A percentile compares a stretch with the other conserved stretches of the same genome.
Conservation (phyloP, 2,113 vertebrate species). For the Agelaius phoeniceus region DNA sequence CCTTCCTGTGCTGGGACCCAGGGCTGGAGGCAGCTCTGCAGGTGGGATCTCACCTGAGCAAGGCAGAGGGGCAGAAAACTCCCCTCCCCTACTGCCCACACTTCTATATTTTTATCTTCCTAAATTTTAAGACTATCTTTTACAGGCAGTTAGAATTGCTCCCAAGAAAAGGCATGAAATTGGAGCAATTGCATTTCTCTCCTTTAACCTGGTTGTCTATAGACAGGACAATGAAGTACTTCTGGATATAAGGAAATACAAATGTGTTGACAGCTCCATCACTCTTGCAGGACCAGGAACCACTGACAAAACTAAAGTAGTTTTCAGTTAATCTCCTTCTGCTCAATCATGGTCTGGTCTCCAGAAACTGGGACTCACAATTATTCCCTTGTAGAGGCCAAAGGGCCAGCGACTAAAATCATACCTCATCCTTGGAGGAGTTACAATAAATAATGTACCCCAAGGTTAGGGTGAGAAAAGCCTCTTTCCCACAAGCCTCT, state of each 20-base stretch:
- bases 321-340: neutral
- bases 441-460: neutral
- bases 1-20: neutral
- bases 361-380: neutral
- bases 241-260: neutral
- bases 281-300: neutral
- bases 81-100: fast-evolving
- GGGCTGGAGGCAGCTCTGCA: neutral
- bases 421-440: neutral
- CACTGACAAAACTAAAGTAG: neutral
- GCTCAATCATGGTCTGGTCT: fast-evolving
- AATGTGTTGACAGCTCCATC: neutral
- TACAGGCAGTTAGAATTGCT: neutral
- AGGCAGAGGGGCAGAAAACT: neutral
- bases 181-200: neutral
- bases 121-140: neutral
- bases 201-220: neutral
- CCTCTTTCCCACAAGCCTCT: neutral
- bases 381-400: neutral
- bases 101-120: neutral
- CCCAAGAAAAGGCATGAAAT: neutral
- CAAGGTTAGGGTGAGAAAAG: neutral
- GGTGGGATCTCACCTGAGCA: neutral
- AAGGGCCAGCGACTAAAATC: neutral
- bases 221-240: neutral